Percentiles rank a stretch among this genome's conserved stretches.
phyloP scores from a whole-genome alignment of 2,888 invertebrate genomes.

The Tupiocoris notatus region DNA sequence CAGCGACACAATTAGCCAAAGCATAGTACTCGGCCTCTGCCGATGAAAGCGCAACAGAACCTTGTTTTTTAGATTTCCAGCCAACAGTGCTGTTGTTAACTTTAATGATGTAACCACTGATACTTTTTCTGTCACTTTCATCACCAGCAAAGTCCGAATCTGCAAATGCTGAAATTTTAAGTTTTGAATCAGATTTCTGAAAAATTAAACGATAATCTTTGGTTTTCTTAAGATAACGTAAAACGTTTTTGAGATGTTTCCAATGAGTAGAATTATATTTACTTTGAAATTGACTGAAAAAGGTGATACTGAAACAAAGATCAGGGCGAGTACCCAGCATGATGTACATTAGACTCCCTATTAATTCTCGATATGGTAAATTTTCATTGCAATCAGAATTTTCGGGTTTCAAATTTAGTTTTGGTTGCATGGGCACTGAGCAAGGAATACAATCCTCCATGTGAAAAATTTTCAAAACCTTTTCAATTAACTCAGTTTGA shows the following conservation, averaged over 20 bases:
- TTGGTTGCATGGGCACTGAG: slow-evolving; percentile 18
- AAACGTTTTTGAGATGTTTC: slow-evolving; percentile 22
- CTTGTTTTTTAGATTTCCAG: slow-evolving; percentile 17
- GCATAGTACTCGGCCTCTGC: slow-evolving; percentile 19
- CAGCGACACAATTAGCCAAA: too few relatives aligned
- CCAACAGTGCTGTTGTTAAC: not conserved
- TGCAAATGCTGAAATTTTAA: not conserved
- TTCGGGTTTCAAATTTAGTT: slow-evolving; percentile 6
- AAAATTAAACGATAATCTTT: slow-evolving; percentile 12
- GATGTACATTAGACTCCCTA: slow-evolving; percentile 30
- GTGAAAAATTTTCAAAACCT: not conserved
- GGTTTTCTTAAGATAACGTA: slow-evolving; percentile 16
- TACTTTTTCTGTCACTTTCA: not conserved
- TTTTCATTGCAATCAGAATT: not conserved
- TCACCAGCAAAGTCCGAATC: slow-evolving; percentile 15
- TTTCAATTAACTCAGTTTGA: slow-evolving; percentile 5
- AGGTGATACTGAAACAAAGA: slow-evolving; percentile 10
- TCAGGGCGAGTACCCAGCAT: slow-evolving; percentile 18
- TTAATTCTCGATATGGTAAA: slow-evolving; percentile 4
- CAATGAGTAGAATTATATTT: slow-evolving; percentile 10
- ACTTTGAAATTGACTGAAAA: slow-evolving; percentile 34
- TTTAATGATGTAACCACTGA: not conserved
- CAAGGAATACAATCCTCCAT: not conserved
- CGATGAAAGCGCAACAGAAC: not conserved
- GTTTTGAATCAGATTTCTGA: not conserved